Percentiles rank a stretch among this genome's conserved stretches.
Evolutionary conservation across 2,888 invertebrate genomes (phyloP).

Genomic region (Hydrotaea diabolus): DNA sequence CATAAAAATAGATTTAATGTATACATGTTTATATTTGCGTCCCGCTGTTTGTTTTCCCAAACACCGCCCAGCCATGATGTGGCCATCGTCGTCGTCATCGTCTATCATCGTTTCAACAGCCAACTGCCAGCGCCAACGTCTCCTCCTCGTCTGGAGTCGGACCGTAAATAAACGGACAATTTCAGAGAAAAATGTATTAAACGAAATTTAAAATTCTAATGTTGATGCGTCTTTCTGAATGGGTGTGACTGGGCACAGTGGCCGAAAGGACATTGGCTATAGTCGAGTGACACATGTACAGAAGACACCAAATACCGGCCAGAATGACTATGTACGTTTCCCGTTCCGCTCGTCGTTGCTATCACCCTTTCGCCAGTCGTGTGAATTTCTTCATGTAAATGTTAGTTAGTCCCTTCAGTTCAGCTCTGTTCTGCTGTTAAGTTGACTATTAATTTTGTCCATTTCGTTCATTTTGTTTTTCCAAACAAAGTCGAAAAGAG

Average conservation of each 20-base stretch:
- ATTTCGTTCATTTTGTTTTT: background rate
- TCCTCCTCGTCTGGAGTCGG: background rate
- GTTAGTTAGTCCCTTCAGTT: no score
- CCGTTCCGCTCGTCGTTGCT: background rate
- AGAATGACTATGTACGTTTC: background rate
- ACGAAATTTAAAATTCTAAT: slow-evolving; percentile 10
- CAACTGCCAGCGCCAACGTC: background rate
- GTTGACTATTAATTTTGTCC: slow-evolving; percentile 32
- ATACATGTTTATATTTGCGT: background rate
- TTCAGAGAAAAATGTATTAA: slow-evolving; percentile 11
- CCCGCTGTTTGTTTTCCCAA: background rate
- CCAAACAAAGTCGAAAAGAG: background rate
- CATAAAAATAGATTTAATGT: no score
- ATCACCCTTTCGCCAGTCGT: background rate
- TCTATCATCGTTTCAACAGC: background rate
- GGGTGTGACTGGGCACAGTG: background rate
- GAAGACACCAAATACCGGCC: no score
- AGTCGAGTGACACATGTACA: background rate
- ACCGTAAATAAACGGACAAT: background rate
- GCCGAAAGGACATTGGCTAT: background rate
- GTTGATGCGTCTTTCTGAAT: background rate
- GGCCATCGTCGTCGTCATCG: background rate
- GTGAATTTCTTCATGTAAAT: slow-evolving; percentile 1
- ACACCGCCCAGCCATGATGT: background rate
- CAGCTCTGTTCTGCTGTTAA: slow-evolving; percentile 5